Evolutionary conservation across 2,113 vertebrate genomes (phyloP).

Genomic region (Xiphorhynchus elegans): DNA sequence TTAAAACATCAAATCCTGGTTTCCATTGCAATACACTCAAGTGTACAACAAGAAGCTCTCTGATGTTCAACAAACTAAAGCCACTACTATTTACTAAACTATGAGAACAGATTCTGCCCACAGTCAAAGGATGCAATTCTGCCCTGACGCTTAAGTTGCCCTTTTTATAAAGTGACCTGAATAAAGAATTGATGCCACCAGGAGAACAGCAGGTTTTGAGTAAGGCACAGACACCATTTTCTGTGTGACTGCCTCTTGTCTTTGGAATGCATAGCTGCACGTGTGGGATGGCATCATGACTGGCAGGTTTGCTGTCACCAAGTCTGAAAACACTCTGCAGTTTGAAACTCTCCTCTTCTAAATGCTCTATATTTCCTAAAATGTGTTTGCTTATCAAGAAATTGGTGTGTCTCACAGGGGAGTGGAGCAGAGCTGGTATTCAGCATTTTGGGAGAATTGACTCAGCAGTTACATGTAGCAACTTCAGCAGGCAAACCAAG

Average conservation of each 20-base stretch:
- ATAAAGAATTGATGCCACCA: constrained; percentile 3
- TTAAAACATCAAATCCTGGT: not conserved
- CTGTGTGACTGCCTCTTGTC: constrained; percentile 5
- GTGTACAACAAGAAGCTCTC: not conserved
- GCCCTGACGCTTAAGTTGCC: not conserved
- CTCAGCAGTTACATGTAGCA: not conserved
- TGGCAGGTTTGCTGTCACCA: not conserved
- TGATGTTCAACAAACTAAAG: not conserved
- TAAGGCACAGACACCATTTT: not conserved
- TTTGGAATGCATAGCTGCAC: not conserved
- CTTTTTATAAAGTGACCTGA: constrained; percentile 54
- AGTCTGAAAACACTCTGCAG: not conserved
- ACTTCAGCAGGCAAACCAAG: not conserved
- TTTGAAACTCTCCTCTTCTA: not conserved
- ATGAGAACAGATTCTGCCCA: not conserved
- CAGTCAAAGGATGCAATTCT: not conserved
- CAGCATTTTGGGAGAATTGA: not conserved
- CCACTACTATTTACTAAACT: not conserved
- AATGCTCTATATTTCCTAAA: not conserved
- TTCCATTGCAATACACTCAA: not conserved
- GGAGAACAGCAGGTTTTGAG: constrained; percentile 18
- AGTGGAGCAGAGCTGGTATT: not conserved
- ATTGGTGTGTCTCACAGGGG: not conserved
- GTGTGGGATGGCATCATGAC: not conserved
- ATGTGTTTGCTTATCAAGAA: not conserved